Conservation (phyloP, 2,113 vertebrate genomes). For the Edolisoma coerulescens region DNA sequence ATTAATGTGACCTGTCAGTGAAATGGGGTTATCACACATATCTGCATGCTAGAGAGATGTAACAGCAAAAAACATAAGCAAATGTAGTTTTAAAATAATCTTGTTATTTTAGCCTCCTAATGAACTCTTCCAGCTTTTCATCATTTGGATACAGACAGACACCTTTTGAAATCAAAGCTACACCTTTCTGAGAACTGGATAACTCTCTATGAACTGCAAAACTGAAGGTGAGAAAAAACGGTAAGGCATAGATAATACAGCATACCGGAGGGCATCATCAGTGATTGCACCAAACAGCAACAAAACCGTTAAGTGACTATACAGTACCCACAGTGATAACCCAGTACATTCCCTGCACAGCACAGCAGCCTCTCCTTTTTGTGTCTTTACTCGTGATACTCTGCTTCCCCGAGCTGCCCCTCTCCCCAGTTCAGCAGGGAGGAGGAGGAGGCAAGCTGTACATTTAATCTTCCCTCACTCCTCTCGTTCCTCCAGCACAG, state of each 20-base stretch:
- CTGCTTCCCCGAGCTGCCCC: background rate
- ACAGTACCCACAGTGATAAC: background rate
- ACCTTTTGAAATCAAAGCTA: background rate
- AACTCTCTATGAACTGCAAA: background rate
- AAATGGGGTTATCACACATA: background rate
- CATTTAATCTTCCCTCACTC: background rate
- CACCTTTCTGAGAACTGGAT: background rate
- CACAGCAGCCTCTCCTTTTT: background rate
- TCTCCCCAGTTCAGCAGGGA: background rate
- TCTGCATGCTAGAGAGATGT: background rate
- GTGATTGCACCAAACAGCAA: background rate
- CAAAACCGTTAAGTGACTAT: background rate
- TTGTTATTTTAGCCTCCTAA: background rate
- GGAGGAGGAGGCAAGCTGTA: background rate
- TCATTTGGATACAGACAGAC: background rate
- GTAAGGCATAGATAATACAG: background rate
- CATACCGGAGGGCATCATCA: accelerated
- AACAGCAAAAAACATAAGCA: background rate
- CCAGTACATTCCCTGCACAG: no score
- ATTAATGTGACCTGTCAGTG: background rate
- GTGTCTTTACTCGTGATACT: background rate
- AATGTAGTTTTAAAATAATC: background rate
- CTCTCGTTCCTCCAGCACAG: background rate
- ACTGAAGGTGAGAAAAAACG: background rate
- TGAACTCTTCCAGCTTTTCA: background rate